Percentiles rank a stretch among this genome's conserved stretches.
phyloP scores from a whole-genome alignment of 2,113 vertebrate genomes.

The Illadopsis cleaveri region DNA sequence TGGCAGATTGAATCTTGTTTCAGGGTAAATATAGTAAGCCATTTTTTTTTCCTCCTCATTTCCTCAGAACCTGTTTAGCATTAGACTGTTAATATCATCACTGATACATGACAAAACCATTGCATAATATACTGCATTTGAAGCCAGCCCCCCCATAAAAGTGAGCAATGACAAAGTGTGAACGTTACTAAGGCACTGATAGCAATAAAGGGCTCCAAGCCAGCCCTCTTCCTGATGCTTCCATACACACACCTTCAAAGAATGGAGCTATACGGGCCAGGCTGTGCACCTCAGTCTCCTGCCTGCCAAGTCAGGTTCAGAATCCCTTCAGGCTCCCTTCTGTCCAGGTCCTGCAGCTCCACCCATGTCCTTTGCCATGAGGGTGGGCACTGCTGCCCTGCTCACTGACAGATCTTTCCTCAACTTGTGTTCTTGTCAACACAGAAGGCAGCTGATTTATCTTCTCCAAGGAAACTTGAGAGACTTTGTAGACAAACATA shows the following conservation, averaged over 20 bases:
- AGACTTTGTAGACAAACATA: background rate
- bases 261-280: background rate
- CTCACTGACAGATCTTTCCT: background rate
- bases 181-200: conserved; percentile 85
- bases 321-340: background rate
- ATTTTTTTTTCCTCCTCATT: conserved; percentile 82
- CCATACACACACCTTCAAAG: background rate
- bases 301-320: background rate
- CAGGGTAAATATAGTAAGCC: conserved; percentile 87
- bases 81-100: conserved; percentile 86
- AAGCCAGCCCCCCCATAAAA: conserved; percentile 80
- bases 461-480: background rate
- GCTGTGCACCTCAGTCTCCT: background rate
- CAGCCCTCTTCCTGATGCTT: conserved; percentile 31
- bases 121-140: conserved; percentile 86
- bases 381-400: background rate
- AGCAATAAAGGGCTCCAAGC: conserved; percentile 79
- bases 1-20: conserved; percentile 93
- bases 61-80: conserved; percentile 90
- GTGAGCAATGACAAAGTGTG: conserved; percentile 81
- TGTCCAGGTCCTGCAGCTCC: background rate
- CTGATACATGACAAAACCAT: conserved; percentile 85
- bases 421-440: background rate
- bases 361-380: rapidly evolving
- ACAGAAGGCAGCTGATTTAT: rapidly evolving